Percentiles rank a stretch among this genome's conserved stretches.
phyloP scores from a whole-genome alignment of 2,888 invertebrate species.

The Agriopis leucophaearia region DNA sequence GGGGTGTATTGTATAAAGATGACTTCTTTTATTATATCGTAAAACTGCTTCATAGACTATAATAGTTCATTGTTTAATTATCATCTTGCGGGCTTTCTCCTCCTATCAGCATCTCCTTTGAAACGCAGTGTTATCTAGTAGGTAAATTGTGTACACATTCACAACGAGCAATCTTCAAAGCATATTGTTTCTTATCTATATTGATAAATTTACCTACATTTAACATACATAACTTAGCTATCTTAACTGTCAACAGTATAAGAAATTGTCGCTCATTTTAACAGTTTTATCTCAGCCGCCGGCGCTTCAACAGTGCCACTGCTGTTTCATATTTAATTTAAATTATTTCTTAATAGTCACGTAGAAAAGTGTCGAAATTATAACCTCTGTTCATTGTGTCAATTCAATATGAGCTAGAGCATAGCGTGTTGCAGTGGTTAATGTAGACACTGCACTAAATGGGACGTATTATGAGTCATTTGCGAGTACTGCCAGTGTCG shows the following conservation, averaged over 20 bases:
- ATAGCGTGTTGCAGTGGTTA: constrained; percentile 58
- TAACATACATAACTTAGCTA: constrained; percentile 73
- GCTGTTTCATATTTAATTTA: constrained; percentile 50
- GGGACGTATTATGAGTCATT: constrained; percentile 79
- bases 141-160: constrained; percentile 62
- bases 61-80: not conserved
- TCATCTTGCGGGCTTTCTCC: constrained; percentile 32
- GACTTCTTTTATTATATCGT: not conserved
- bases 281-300: constrained; percentile 73
- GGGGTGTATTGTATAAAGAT: too few species aligned
- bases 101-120: constrained; percentile 47
- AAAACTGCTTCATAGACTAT: not conserved
- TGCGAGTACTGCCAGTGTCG: constrained; percentile 71
- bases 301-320: constrained; percentile 63
- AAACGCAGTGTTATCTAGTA: constrained; percentile 55
- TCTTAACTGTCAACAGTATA: constrained; percentile 73
- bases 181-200: constrained; percentile 79
- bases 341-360: constrained; percentile 56
- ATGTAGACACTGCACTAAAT: constrained; percentile 70
- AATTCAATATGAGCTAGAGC: constrained; percentile 39
- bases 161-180: constrained; percentile 69
- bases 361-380: constrained; percentile 47
- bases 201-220: constrained; percentile 71
- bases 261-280: constrained; percentile 73
- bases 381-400: constrained; percentile 28